Evolutionary conservation across 2,113 vertebrate genomes (phyloP).

Genomic region (Rhineura floridana): DNA sequence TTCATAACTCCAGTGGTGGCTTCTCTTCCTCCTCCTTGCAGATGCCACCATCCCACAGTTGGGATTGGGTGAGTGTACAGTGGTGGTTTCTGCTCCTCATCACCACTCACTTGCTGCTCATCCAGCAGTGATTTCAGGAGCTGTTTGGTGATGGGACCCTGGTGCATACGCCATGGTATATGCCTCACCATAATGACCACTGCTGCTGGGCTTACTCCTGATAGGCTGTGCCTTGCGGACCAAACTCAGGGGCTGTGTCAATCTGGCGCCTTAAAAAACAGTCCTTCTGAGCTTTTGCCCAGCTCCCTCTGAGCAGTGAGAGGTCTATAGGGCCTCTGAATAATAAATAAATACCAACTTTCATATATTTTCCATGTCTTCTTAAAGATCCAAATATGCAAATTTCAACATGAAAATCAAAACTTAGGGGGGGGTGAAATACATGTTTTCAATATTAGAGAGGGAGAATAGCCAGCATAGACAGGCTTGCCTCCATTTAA

Average conservation of each 20-base stretch:
- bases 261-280: neutral
- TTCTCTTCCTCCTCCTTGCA: neutral
- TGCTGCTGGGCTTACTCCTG: neutral
- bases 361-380: neutral
- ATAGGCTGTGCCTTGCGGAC: neutral
- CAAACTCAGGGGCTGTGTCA: neutral
- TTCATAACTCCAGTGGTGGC: neutral
- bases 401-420: neutral
- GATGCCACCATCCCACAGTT: neutral
- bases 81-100: neutral
- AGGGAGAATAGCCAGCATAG: neutral
- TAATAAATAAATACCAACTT: neutral
- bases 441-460: neutral
- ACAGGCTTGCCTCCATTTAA: neutral
- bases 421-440: neutral
- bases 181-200: neutral
- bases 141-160: neutral
- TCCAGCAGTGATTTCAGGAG: neutral
- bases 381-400: neutral
- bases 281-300: neutral
- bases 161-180: too few relatives aligned
- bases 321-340: neutral
- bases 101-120: neutral
- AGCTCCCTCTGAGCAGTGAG: neutral
- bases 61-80: neutral